Evolutionary conservation across 2,797 vertebrate genomes (phyloP).

Genomic region (Capromys pilorides): DNA sequence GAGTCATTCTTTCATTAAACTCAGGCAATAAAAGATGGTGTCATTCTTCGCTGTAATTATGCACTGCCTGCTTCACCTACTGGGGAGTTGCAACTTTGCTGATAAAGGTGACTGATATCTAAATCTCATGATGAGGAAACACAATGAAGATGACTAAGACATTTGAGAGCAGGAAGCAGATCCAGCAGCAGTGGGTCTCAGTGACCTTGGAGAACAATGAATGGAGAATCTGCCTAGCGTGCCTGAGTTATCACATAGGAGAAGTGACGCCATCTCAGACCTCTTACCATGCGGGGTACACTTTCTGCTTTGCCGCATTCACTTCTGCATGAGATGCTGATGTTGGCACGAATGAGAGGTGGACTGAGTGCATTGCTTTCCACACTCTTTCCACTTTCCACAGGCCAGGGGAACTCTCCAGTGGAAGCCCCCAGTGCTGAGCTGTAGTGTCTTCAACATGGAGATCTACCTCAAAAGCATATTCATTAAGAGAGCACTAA

Average conservation of each 20-base stretch:
- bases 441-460: too few relatives aligned
- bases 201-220: not conserved
- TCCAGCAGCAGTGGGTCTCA: not conserved
- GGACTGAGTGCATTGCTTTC: not conserved
- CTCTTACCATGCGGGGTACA: not conserved
- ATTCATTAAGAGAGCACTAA: not conserved
- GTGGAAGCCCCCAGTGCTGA: not conserved
- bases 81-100: not conserved
- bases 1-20: not conserved
- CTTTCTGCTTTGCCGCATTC: not conserved
- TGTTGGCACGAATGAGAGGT: not conserved
- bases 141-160: not conserved
- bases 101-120: not conserved
- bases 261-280: rapidly evolving
- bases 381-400: not conserved
- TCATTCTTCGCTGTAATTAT: not conserved
- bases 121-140: not conserved
- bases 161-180: not conserved
- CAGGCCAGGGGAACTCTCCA: not conserved
- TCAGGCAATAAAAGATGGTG: not conserved
- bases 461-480: not conserved
- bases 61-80: not conserved
- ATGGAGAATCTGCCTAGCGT: not conserved
- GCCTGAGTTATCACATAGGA: not conserved
- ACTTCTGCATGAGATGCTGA: not conserved